These are phyloP conservation scores for Morinoia aosen DNA, from an alignment of 2,888 invertebrate species.

Conservation along the genomic window DNA sequence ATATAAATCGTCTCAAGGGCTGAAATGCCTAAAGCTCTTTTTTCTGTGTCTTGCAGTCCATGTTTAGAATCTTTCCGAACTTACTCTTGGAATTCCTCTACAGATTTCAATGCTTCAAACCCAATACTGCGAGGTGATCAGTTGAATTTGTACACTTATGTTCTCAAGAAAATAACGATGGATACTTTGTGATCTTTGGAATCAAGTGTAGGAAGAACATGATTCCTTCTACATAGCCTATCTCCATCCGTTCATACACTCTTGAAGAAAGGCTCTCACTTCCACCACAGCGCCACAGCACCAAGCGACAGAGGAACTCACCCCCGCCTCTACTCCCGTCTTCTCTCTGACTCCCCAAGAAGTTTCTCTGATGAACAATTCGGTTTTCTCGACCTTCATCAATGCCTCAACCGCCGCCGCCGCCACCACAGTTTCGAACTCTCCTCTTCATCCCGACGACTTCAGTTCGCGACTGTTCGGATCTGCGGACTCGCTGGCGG, in stretches of 20 bases:
- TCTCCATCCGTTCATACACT: background rate
- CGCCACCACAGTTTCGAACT: conserved; percentile 16
- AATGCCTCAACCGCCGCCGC: conserved; percentile 53
- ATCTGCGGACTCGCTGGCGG: background rate
- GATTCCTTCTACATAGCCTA: conserved; percentile 20
- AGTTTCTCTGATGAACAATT: conserved; percentile 48
- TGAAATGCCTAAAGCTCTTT: conserved; percentile 33
- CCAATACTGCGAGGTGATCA: background rate
- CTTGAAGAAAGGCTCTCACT: background rate
- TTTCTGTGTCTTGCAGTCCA: conserved; percentile 30
- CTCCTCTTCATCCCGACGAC: conserved; percentile 16
- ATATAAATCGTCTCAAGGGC: background rate
- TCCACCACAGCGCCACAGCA: background rate
- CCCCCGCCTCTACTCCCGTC: background rate
- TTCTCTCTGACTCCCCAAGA: conserved; percentile 34
- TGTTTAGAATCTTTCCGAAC: background rate
- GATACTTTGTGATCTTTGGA: conserved; percentile 28
- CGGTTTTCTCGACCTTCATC: conserved; percentile 32
- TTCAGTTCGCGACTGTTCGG: conserved; percentile 24
- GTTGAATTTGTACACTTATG: no score
- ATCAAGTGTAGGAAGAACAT: conserved; percentile 20
- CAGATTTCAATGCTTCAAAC: background rate
- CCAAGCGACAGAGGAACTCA: background rate
- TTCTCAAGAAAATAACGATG: background rate
- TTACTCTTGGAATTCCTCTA: background rate